phyloP scores from a whole-genome alignment of 2,797 vertebrate genomes.

The Sebastes flavidus region DNA sequence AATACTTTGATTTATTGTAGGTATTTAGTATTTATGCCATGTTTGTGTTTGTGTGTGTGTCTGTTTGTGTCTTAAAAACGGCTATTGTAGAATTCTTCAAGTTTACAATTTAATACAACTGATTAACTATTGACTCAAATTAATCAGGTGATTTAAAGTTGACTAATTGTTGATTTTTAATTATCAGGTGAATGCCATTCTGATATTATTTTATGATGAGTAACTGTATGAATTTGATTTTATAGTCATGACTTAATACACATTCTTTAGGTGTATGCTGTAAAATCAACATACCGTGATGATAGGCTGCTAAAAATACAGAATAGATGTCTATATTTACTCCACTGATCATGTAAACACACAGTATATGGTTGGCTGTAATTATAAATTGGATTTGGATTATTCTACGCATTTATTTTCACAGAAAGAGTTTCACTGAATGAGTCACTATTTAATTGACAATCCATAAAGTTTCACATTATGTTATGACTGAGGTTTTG shows the following conservation, averaged over 20 bases:
- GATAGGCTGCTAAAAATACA: not conserved
- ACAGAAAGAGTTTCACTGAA: not conserved
- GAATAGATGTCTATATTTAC: not conserved
- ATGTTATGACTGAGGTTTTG: conserved; percentile 6
- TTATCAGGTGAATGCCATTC: not conserved
- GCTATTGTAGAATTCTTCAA: not conserved
- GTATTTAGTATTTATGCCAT: not conserved
- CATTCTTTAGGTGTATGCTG: not conserved
- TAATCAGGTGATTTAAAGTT: no score
- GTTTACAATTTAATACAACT: not conserved
- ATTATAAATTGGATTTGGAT: not conserved
- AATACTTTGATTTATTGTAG: not conserved
- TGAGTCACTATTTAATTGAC: not conserved
- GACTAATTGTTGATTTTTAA: not conserved
- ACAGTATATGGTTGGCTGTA: not conserved
- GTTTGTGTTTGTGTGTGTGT: not conserved
- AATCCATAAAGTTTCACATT: not conserved
- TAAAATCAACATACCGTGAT: not conserved
- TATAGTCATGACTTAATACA: not conserved
- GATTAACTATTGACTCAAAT: no score
- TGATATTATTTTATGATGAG: not conserved
- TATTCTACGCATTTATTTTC: not conserved
- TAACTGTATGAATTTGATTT: not conserved
- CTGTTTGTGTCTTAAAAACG: not conserved
- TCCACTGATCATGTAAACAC: not conserved